These are phyloP conservation scores for Mobula birostris DNA, from an alignment of 2,113 vertebrate genomes.

Conservation along the genomic window DNA sequence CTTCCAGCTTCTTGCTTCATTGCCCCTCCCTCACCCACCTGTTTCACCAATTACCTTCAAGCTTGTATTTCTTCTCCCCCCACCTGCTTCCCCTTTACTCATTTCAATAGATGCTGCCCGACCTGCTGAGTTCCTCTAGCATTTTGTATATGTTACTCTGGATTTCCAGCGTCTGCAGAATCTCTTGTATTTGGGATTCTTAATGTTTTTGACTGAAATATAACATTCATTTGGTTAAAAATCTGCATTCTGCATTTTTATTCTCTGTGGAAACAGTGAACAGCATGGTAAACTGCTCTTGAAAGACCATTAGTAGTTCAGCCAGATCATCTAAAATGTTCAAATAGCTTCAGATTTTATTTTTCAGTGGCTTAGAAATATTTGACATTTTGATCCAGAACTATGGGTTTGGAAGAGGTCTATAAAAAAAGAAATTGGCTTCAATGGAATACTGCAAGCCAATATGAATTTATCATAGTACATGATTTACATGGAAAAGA, in stretches of 20 bases:
- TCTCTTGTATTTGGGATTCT: not conserved
- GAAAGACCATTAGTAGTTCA: not conserved
- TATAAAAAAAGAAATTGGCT: not conserved
- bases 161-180: too few relatives aligned
- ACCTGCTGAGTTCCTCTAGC: too few relatives aligned
- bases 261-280: not conserved
- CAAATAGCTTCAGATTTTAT: not conserved
- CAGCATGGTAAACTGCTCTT: not conserved
- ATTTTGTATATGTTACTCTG: too few relatives aligned
- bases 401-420: not conserved
- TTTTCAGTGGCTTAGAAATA: slow-evolving; percentile 6
- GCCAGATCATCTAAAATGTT: slow-evolving; percentile 5
- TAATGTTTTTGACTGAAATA: not conserved
- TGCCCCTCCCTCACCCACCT: too few relatives aligned
- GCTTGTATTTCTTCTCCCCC: too few relatives aligned
- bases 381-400: not conserved
- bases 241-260: not conserved
- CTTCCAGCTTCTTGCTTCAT: too few relatives aligned
- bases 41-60: too few relatives aligned
- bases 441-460: not conserved
- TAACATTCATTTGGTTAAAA: not conserved
- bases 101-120: too few relatives aligned
- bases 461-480: not conserved
- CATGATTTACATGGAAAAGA: not conserved
- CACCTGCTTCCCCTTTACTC: too few relatives aligned